Evolutionary conservation across 2,797 vertebrate species (phyloP), one percentile per base, ranked within the genome.

Genomic region (Chelon labrosus): DNA sequence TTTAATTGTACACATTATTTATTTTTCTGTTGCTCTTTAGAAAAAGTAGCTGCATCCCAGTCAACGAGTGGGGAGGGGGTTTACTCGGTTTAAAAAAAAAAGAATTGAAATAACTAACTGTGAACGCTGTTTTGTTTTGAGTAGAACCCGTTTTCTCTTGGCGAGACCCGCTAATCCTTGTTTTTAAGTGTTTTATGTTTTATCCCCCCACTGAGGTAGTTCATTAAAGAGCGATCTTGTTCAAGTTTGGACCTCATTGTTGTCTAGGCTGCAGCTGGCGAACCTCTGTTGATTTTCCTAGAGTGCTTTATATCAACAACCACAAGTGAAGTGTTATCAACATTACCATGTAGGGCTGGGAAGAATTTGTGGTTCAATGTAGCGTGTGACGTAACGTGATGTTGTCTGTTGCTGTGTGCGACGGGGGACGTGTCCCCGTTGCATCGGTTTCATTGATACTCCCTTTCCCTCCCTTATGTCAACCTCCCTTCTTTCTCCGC

Each of bases 311-410:
- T 73, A 85, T 88, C 82, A 88, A 88, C 89, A 85, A 92, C 77
- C 85, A 90, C 88, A 80, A 86, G 76, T 83, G 64, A 92, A 90
- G 94, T 92, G 93, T 95, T 94, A 92, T 92, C 89, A 88, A 93
- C 95, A 93, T 96, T 93, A 96, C 96, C 95, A 94, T 95, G 95
- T 95, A 94, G 96, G 94, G 94, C 95, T 91, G 94, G 94, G 93
- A 92, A 93, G 93, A 94, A 82, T 84, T 92, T 92, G 93, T 95
- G 82, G 94, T 94, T 95, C 83, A 94, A 83, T 96, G 91, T 96
- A 89, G 93, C 92, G 90, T 93, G 94, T 95, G 93, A 93, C 94
- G 87, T 94, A 83, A 85, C 94, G 94, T 96, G 95, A 94, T 88
- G 83, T 92, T 92, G 94, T 86, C 80, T 77, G 25, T 58, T 83